Conservation (phyloP, 2,113 vertebrate genomes). For the Neoarius graeffei region DNA sequence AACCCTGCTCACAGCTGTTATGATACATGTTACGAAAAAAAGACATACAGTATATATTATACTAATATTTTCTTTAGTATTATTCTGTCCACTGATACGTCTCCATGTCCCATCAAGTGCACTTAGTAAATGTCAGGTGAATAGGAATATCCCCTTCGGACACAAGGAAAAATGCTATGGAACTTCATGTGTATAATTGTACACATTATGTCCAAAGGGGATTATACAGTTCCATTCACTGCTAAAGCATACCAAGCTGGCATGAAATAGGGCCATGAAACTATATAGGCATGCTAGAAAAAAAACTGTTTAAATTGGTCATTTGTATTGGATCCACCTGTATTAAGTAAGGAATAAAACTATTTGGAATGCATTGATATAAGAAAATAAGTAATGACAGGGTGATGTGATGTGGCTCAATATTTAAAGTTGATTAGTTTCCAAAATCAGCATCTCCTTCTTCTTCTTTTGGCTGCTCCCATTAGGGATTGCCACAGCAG, state of each 20-base stretch:
- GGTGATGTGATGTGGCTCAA: neutral
- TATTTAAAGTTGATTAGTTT: neutral
- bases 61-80: neutral
- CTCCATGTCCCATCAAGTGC: neutral
- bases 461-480: too few relatives aligned
- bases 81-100: neutral
- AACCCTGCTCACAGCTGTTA: conserved; percentile 37
- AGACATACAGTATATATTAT: neutral
- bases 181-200: too few relatives aligned
- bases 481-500: too few relatives aligned
- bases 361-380: neutral
- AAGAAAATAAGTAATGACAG: neutral
- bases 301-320: neutral
- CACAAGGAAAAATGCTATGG: too few relatives aligned
- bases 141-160: too few relatives aligned
- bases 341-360: neutral
- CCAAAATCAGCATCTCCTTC: too few relatives aligned
- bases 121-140: neutral
- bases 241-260: neutral
- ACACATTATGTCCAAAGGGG: neutral
- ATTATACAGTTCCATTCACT: neutral
- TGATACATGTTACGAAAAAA: neutral
- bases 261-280: neutral
- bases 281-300: neutral
- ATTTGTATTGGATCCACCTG: neutral